These are phyloP conservation scores for Amphiprion clarkii DNA, from an alignment of 2,797 vertebrate species.

Conservation along the genomic window DNA sequence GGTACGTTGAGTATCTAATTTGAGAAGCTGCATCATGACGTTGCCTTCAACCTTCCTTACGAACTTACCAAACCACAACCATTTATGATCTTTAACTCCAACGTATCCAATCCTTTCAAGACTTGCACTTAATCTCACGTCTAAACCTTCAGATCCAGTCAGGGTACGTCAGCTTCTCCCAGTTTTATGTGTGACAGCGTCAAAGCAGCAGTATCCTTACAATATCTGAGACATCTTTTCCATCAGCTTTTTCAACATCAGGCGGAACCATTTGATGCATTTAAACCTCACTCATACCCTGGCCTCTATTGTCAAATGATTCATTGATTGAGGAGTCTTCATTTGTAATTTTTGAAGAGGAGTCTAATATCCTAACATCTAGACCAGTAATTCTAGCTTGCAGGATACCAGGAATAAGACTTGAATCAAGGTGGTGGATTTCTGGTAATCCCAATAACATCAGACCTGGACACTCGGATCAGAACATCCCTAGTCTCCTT, in stretches of 20 bases:
- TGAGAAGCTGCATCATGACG: too few relatives aligned
- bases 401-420: background rate
- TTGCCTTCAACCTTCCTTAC: too few relatives aligned
- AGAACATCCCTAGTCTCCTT: slow-evolving; percentile 70
- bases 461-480: slow-evolving; percentile 40
- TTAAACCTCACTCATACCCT: background rate
- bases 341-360: background rate
- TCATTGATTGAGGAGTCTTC: background rate
- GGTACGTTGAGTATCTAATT: too few relatives aligned
- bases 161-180: background rate
- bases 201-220: background rate
- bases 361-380: background rate
- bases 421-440: slow-evolving; percentile 18
- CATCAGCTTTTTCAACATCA: background rate
- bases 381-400: background rate
- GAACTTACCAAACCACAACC: background rate
- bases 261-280: background rate
- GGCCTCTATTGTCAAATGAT: background rate
- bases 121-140: background rate
- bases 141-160: background rate
- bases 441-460: slow-evolving; percentile 18
- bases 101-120: background rate
- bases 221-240: background rate
- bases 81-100: background rate
- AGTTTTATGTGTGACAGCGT: background rate